Conservation (phyloP, 2,797 vertebrate genomes). For the Danio kyathit region DNA sequence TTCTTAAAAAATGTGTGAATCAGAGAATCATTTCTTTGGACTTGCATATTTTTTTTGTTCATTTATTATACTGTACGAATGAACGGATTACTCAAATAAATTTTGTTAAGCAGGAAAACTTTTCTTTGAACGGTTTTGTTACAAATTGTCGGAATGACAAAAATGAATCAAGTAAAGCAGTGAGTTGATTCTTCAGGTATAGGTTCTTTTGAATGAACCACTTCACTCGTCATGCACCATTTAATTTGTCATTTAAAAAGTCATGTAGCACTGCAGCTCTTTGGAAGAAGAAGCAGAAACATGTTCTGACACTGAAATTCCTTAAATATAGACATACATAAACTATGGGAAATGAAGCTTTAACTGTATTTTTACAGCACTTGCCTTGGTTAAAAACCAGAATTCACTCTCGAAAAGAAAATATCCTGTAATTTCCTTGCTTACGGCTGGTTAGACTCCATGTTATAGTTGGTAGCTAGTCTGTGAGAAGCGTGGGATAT, state of each 20-base stretch:
- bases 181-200: no score
- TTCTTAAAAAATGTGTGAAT: no score
- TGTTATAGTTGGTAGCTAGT: conserved; percentile 28
- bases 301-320: background rate
- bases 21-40: no score
- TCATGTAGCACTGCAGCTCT: background rate
- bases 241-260: background rate
- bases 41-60: no score
- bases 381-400: conserved; percentile 33
- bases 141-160: no score
- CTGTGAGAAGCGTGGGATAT: conserved; percentile 45
- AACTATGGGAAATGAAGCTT: conserved; percentile 28
- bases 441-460: conserved; percentile 32
- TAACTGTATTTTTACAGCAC: conserved; percentile 31
- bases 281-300: background rate
- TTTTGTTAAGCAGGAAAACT: no score
- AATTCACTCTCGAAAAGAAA: conserved; percentile 38
- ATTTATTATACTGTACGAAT: no score
- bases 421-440: conserved; percentile 48
- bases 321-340: background rate
- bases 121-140: no score
- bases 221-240: background rate
- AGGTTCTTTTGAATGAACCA: background rate
- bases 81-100: no score
- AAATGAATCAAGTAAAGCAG: no score